These are phyloP conservation scores for Halichoerus grypus DNA, from an alignment of 2,113 vertebrate genomes.

Conservation along the genomic window DNA sequence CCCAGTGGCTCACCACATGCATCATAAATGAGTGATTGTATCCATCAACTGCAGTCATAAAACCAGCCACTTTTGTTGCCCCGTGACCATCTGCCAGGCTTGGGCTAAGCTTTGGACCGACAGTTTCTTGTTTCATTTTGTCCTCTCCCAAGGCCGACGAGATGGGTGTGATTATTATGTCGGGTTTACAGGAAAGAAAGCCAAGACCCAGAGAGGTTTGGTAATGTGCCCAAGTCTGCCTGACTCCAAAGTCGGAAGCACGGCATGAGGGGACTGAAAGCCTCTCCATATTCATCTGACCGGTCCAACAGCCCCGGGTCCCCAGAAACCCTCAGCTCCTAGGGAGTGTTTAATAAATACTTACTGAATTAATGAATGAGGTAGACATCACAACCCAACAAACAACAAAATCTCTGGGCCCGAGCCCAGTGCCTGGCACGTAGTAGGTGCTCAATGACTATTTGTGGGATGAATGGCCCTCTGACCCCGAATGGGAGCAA, in stretches of 20 bases:
- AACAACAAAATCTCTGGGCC: neutral
- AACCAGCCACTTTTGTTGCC: neutral
- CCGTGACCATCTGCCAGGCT: neutral
- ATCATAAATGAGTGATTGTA: neutral
- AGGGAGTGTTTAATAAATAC: neutral
- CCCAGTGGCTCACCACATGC: neutral
- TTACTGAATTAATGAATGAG: neutral
- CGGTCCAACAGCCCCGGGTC: neutral
- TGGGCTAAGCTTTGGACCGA: neutral
- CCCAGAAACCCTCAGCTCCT: neutral
- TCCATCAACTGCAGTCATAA: neutral
- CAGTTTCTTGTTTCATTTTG: neutral
- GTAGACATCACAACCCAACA: neutral
- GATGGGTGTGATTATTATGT: neutral
- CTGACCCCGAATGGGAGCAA: conserved; percentile 66
- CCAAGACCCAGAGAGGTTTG: neutral
- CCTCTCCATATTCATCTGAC: neutral
- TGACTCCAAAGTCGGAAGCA: neutral
- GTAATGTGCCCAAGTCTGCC: neutral
- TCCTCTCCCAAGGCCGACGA: neutral
- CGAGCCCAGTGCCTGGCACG: conserved; percentile 28
- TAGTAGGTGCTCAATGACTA: conserved; percentile 73
- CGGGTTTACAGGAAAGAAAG: neutral
- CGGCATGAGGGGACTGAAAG: neutral
- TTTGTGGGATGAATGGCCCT: conserved; percentile 53